Conservation (phyloP, 2,113 vertebrate genomes). For the Eudyptes chrysolophus region DNA sequence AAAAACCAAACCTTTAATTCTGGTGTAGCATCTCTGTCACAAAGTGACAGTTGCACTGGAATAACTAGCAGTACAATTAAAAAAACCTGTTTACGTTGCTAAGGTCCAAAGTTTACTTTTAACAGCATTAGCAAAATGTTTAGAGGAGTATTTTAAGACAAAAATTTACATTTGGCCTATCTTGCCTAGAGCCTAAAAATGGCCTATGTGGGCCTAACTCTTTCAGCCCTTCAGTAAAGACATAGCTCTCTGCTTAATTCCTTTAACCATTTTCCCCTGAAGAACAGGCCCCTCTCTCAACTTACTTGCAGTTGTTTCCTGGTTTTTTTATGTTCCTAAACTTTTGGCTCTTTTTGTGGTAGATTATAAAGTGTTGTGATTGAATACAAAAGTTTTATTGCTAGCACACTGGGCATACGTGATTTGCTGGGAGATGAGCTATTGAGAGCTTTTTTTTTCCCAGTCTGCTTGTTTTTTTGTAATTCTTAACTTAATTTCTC, state of each 20-base stretch:
- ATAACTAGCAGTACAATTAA: background rate
- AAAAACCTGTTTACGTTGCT: accelerated
- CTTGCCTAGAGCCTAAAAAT: background rate
- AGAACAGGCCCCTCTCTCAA: background rate
- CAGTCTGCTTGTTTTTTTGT: background rate
- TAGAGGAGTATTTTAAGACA: background rate
- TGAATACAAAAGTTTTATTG: background rate
- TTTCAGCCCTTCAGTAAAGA: background rate
- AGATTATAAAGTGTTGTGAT: background rate
- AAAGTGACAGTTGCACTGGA: background rate
- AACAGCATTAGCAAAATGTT: background rate
- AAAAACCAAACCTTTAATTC: background rate
- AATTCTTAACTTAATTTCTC: background rate
- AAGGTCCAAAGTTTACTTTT: background rate
- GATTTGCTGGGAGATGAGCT: background rate
- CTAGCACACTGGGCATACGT: accelerated
- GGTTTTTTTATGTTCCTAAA: background rate
- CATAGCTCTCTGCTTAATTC: background rate
- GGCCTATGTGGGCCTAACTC: background rate
- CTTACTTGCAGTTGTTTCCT: background rate
- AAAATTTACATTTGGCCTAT: background rate
- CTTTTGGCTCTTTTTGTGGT: background rate
- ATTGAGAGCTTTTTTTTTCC: background rate
- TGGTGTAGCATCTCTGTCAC: background rate
- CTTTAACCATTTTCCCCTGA: background rate